Conservation (phyloP, 2,888 invertebrate species). For the Copidosoma aretas region DNA sequence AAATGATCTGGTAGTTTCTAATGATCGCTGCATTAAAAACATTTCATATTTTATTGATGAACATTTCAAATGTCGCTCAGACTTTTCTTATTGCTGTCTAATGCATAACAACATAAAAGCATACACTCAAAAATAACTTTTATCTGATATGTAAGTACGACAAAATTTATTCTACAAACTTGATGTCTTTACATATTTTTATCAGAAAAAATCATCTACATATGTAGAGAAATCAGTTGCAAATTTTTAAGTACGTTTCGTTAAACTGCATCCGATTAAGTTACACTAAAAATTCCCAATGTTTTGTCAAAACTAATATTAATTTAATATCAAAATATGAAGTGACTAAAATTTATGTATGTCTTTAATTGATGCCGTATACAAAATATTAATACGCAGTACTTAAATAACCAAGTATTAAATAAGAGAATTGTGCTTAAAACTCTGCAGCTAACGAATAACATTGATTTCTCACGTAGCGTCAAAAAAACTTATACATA, state of each 20-base stretch:
- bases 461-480: constrained; percentile 13
- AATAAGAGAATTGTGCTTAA: constrained; percentile 25
- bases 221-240: constrained; percentile 2
- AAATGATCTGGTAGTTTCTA: constrained; percentile 27
- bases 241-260: constrained; percentile 6
- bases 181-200: too few relatives aligned
- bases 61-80: constrained; percentile 21
- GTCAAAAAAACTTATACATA: constrained; percentile 24
- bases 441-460: constrained; percentile 23
- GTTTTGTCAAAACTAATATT: too few relatives aligned
- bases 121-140: too few relatives aligned
- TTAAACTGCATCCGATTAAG: too few relatives aligned
- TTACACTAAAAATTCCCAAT: too few relatives aligned
- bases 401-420: constrained; percentile 33
- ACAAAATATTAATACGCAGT: background rate
- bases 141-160: too few relatives aligned
- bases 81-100: constrained; percentile 23
- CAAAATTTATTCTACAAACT: too few relatives aligned
- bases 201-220: too few relatives aligned
- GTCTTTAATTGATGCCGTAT: too few relatives aligned
- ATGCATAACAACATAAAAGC: background rate
- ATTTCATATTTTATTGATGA: constrained; percentile 17
- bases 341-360: too few relatives aligned
- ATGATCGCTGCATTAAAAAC: constrained; percentile 13
- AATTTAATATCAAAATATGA: too few relatives aligned